phyloP scores from a whole-genome alignment of 2,797 vertebrate species.

The Allobates femoralis region DNA sequence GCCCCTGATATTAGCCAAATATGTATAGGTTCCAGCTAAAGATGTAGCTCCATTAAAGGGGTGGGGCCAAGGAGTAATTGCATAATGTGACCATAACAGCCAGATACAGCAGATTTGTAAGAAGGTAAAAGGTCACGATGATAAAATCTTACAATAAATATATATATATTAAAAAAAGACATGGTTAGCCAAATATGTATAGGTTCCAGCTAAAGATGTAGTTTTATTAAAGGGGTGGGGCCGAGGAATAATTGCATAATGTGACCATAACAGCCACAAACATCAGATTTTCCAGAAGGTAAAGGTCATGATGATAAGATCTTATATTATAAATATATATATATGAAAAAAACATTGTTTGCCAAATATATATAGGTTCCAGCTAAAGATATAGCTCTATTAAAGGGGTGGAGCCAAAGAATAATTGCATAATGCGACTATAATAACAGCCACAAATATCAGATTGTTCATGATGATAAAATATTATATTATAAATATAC shows the following conservation, averaged over 20 bases:
- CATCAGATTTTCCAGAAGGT: neutral
- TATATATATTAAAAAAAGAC: too few relatives aligned
- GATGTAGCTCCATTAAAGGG: neutral
- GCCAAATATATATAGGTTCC: neutral
- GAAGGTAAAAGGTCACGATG: too few relatives aligned
- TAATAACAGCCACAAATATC: neutral
- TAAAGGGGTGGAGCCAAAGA: conserved; percentile 7
- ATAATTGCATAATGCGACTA: neutral
- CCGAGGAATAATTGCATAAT: neutral
- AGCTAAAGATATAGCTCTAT: neutral
- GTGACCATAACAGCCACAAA: neutral
- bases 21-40: neutral
- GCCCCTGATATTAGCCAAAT: too few relatives aligned
- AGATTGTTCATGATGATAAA: too few relatives aligned
- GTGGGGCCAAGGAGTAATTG: neutral
- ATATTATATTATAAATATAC: too few relatives aligned
- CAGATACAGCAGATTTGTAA: neutral
- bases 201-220: neutral
- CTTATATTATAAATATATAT: too few relatives aligned
- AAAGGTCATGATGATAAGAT: too few relatives aligned
- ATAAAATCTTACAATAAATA: too few relatives aligned
- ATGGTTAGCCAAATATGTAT: neutral
- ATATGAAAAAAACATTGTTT: too few relatives aligned
- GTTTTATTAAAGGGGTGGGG: neutral
- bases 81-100: neutral